Percentiles rank a stretch among this genome's conserved stretches.
phyloP scores from a whole-genome alignment of 1,140 invertebrate genomes.

The Brachionus plicatilis region DNA sequence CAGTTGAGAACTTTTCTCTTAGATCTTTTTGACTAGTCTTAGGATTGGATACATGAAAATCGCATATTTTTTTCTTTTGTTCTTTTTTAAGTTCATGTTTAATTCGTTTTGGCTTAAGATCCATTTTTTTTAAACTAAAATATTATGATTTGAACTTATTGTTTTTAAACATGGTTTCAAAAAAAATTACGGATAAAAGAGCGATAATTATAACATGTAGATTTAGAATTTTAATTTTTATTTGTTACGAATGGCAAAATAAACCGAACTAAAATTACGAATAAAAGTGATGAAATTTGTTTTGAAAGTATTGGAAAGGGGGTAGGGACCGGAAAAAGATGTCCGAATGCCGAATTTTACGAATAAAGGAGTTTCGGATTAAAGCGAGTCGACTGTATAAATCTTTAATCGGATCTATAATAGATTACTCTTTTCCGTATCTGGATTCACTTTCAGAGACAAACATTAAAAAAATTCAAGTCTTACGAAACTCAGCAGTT shows the following conservation, averaged over 20 bases:
- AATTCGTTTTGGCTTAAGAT: neutral
- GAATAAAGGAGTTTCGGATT: neutral
- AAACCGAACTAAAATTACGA: too few relatives aligned
- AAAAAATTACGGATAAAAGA: conserved; percentile 12
- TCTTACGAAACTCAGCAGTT: too few relatives aligned
- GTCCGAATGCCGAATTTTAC: neutral
- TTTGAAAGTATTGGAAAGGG: neutral
- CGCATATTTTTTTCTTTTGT: conserved; percentile 13
- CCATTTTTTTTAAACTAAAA: conserved; percentile 4
- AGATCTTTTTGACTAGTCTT: conserved; percentile 11
- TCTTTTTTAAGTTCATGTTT: neutral
- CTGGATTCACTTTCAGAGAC: too few relatives aligned
- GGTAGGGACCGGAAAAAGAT: neutral
- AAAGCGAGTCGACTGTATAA: neutral
- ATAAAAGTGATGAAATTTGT: neutral
- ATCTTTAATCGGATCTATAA: too few relatives aligned
- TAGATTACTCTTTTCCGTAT: too few relatives aligned
- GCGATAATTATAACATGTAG: neutral
- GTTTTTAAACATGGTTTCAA: neutral
- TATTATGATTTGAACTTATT: neutral
- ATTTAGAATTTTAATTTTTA: conserved; percentile 12
- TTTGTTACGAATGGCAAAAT: conserved; percentile 13
- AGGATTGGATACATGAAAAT: conserved; percentile 1
- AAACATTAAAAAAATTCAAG: too few relatives aligned
- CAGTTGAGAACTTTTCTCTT: neutral